phyloP scores from a whole-genome alignment of 2,888 invertebrate genomes.

The Sthenelais limicola region DNA sequence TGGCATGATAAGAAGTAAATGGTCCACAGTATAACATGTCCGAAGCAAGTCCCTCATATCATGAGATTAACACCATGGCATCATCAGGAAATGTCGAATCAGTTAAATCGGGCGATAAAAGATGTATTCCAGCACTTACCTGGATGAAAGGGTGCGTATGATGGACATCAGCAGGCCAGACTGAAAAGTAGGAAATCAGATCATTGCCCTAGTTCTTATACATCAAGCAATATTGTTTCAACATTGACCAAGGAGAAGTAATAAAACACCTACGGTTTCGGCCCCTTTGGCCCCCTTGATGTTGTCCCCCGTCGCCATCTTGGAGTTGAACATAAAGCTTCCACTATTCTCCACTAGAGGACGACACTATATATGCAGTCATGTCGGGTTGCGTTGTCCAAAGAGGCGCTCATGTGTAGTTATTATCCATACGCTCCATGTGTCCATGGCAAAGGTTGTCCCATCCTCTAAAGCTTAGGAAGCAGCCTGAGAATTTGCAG shows the following conservation, averaged over 20 bases:
- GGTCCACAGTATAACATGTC: no score
- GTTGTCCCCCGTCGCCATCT: constrained; percentile 25
- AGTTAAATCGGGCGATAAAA: constrained; percentile 42
- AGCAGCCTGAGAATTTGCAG: no score
- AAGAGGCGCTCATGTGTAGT: no score
- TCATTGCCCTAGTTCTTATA: not conserved
- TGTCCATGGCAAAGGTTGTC: no score
- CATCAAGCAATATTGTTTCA: not conserved
- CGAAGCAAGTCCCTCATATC: no score
- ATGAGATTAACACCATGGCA: not conserved
- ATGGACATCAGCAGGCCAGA: constrained; percentile 85
- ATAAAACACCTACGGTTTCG: constrained; percentile 32
- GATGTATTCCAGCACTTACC: constrained; percentile 71
- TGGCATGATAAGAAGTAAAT: no score
- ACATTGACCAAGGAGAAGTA: no score
- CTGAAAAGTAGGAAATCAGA: constrained; percentile 56
- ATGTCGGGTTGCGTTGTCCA: no score
- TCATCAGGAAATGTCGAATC: not conserved
- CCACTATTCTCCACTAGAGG: not conserved
- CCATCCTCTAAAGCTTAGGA: no score
- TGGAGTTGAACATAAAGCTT: constrained; percentile 7
- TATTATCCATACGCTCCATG: no score
- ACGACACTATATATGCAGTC: no score
- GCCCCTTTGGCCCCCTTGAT: not conserved
- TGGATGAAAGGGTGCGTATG: constrained; percentile 92